These are phyloP conservation scores for Metalampra italica DNA, from an alignment of 2,888 invertebrate species.

Conservation along the genomic window DNA sequence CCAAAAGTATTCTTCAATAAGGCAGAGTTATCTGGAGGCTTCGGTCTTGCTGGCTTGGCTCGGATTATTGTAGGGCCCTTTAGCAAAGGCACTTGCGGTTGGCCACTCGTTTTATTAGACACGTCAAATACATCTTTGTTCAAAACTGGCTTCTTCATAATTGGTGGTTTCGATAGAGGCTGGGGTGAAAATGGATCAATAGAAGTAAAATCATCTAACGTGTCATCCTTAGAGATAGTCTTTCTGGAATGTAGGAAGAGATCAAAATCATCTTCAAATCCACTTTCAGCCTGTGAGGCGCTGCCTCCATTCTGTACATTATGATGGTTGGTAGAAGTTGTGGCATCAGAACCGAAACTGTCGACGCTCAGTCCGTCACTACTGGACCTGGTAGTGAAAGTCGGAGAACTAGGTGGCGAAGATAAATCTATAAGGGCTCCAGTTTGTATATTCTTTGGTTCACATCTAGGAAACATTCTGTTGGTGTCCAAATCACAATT, in stretches of 20 bases:
- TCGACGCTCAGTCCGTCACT: slow-evolving; percentile 87
- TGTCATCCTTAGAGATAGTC: slow-evolving; percentile 51
- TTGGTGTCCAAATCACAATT: slow-evolving; percentile 50
- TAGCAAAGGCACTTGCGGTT: slow-evolving; percentile 18
- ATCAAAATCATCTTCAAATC: slow-evolving; percentile 91
- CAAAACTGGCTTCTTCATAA: slow-evolving; percentile 73
- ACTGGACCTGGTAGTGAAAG: slow-evolving; percentile 85
- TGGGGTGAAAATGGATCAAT: slow-evolving; percentile 79
- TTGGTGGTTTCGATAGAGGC: slow-evolving; percentile 43
- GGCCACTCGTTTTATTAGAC: slow-evolving; percentile 57
- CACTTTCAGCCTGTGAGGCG: slow-evolving; percentile 86
- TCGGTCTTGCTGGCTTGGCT: slow-evolving; percentile 79
- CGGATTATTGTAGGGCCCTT: slow-evolving; percentile 87
- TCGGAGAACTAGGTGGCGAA: slow-evolving; percentile 86
- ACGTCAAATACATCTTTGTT: slow-evolving; percentile 83
- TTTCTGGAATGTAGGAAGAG: slow-evolving; percentile 76
- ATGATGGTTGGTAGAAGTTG: slow-evolving; percentile 75
- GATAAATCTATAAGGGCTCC: slow-evolving; percentile 84
- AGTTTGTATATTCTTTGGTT: slow-evolving; percentile 63
- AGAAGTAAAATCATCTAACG: slow-evolving; percentile 73
- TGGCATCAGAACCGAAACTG: slow-evolving; percentile 86
- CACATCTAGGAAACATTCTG: slow-evolving; percentile 69
- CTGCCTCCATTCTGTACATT: slow-evolving; percentile 79
- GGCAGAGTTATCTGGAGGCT: slow-evolving; percentile 72
- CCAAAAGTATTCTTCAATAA: slow-evolving; percentile 61